Evolutionary conservation across 2,888 invertebrate species (phyloP).

Genomic region (Agriopis aurantiaria): DNA sequence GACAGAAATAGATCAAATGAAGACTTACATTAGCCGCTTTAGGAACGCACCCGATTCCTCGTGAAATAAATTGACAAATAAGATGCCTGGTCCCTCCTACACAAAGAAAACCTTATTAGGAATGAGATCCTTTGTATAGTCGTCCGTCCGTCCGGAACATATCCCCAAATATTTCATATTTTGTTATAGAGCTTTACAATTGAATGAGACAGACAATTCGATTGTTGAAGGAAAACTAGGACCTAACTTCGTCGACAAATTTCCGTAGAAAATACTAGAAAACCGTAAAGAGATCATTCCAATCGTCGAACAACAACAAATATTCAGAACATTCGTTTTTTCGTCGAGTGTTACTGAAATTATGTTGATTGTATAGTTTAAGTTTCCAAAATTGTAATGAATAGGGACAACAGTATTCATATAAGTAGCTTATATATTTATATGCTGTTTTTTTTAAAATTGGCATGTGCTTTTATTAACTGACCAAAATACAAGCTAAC

Average conservation of each 20-base stretch:
- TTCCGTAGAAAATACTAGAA: not conserved
- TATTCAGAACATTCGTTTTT: no score
- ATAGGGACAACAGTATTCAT: no score
- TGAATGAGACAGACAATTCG: slow-evolving; percentile 1
- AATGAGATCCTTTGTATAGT: slow-evolving; percentile 18
- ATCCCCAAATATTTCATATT: slow-evolving; percentile 22
- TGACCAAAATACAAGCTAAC: no score
- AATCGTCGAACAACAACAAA: no score
- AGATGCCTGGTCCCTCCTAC: slow-evolving; percentile 13
- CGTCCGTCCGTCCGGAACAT: slow-evolving; percentile 18
- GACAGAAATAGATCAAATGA: slow-evolving; percentile 4
- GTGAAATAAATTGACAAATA: slow-evolving; percentile 33
- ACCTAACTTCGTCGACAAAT: not conserved
- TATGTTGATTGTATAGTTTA: no score
- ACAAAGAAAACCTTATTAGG: slow-evolving; percentile 34
- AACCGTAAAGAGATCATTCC: no score
- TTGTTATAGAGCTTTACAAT: slow-evolving; percentile 6
- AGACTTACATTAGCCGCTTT: slow-evolving; percentile 7
- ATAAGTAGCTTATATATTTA: no score
- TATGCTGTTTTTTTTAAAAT: no score
- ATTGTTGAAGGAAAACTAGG: not conserved
- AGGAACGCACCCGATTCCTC: slow-evolving; percentile 3
- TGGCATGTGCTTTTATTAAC: no score
- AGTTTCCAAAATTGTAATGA: no score
- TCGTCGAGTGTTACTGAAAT: no score